phyloP scores from a whole-genome alignment of 2,113 vertebrate genomes.

The Eudorcas thomsonii region DNA sequence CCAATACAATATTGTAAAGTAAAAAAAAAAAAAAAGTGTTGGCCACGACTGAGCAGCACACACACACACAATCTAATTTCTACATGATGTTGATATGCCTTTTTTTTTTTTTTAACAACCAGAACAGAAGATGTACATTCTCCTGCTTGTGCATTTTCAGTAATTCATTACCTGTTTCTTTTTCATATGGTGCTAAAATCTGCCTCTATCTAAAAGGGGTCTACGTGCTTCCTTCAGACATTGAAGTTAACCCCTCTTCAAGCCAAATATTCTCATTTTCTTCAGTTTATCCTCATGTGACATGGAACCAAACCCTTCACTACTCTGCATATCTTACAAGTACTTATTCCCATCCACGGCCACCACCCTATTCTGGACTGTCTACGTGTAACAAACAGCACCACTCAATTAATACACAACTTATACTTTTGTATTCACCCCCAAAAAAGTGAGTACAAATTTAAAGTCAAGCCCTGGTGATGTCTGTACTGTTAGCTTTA shows the following conservation, averaged over 20 bases:
- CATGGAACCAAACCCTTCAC: no score
- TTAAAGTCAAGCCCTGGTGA: conserved; percentile 48
- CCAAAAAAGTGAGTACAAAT: conserved; percentile 42
- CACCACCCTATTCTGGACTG: not conserved
- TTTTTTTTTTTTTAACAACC: not conserved
- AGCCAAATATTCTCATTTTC: not conserved
- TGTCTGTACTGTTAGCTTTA: not conserved
- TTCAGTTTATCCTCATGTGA: not conserved
- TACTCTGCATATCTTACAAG: not conserved
- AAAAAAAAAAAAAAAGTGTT: no score
- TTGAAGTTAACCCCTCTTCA: not conserved
- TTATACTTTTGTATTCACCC: conserved; percentile 38
- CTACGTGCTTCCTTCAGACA: not conserved
- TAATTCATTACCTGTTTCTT: not conserved
- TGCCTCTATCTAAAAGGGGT: not conserved
- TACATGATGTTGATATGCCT: not conserved
- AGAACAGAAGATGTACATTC: not conserved
- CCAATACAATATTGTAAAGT: no score
- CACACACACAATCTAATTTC: not conserved
- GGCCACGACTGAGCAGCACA: not conserved
- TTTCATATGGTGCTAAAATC: not conserved
- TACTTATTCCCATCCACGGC: not conserved
- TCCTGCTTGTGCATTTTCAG: not conserved
- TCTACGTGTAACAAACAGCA: conserved; percentile 44
- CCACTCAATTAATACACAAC: conserved; percentile 43